Base-by-base conservation (phyloP, 92 coral and sea anemone species). In the Phenganax stokvisi region DNA sequence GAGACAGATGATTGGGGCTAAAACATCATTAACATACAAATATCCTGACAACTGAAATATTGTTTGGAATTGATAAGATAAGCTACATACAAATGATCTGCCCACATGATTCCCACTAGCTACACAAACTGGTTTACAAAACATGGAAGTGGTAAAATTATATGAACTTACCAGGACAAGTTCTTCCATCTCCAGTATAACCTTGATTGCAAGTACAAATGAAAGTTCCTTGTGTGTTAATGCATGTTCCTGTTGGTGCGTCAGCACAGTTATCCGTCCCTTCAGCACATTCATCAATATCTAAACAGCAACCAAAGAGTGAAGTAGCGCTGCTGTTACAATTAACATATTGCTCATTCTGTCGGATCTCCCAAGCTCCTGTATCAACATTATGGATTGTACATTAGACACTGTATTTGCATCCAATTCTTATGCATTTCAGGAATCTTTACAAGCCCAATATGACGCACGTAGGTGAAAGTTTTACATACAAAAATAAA, bases 231-330 rank as follows among this genome's bases (percentile, higher is more conserved):
- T 57, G 10, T 1, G 79, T 71, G 70, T 77, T 77, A 1, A 77
- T 59, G 16, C 83, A 85, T 47, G 74, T 30, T 11, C 55, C 73
- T 25, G 80, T 30, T 58, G 84, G 55, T 29, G n/a, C 63, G 47
- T 71, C 54, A 51, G 74, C 77, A 27, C 83, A 56, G 37, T 61
- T 25, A 29, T 28, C 57, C 1, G 80, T 65, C 16, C 55, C 61
- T 3, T 28, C 10, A 0, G 71, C 6, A 59, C 90, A 87, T 55
- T 87, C 90, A 51, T 87, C 85, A 52, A 85, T 67, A 54, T 84
- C 90, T 87, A 51, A 51, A 76, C 30, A 72, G 53, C 17, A 20
- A 53, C 51, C 65, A 84, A 54, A 20, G 57, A 54, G 53, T 10
- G 27, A 9, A 8, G 1, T 51, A 31, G 54, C 8, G 47, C 52